Percentiles rank a stretch among this genome's conserved stretches.
These are phyloP conservation scores for Drosophila ogumai DNA, from an alignment of 1,140 invertebrate genomes.

Conservation along the genomic window DNA sequence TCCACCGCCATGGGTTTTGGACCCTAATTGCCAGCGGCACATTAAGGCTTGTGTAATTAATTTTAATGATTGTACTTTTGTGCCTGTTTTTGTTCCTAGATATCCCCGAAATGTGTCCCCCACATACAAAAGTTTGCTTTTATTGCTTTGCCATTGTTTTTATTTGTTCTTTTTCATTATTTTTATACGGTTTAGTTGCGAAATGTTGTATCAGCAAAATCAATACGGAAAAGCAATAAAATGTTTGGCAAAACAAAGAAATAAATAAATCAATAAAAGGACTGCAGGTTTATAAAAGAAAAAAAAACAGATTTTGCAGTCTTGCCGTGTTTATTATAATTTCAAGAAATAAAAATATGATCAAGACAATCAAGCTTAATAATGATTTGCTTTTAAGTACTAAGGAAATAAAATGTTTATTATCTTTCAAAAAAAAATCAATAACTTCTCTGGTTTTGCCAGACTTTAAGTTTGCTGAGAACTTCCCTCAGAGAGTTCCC, in stretches of 20 bases:
- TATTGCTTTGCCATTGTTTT: constrained; percentile 45
- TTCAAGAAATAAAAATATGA: background rate
- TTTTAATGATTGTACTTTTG: constrained; percentile 73
- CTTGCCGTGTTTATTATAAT: background rate
- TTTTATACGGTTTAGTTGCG: constrained; percentile 35
- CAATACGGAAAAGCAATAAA: constrained; percentile 61
- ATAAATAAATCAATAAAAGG: constrained; percentile 66
- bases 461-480: background rate
- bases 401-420: too few species aligned
- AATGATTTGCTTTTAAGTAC: too few species aligned
- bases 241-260: constrained; percentile 51
- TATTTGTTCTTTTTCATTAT: constrained; percentile 33
- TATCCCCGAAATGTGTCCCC: constrained; percentile 5
- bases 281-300: constrained; percentile 1
- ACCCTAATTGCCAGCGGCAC: constrained; percentile 72
- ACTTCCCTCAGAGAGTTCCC: background rate
- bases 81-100: constrained; percentile 2
- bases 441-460: background rate
- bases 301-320: background rate
- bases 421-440: background rate
- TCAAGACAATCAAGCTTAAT: too few species aligned
- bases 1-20: constrained; percentile 33
- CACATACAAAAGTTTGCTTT: constrained; percentile 51
- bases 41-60: constrained; percentile 79
- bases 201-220: constrained; percentile 45